Evolutionary conservation across 2,888 invertebrate species (phyloP).

Genomic region (Trissoscelio sp.): DNA sequence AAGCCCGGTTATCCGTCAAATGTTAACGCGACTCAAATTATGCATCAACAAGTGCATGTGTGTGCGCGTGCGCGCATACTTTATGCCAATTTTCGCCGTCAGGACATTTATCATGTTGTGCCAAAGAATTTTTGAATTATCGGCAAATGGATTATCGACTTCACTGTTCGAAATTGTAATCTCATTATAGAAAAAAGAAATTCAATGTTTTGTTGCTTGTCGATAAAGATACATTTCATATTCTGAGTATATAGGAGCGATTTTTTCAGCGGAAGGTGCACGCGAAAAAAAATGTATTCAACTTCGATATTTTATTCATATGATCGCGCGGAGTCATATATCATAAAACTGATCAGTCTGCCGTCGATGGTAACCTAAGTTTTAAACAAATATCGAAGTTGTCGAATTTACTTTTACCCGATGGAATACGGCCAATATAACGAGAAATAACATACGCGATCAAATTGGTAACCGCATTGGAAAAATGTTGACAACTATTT

Average conservation of each 20-base stretch:
- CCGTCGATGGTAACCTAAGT: conserved; percentile 22
- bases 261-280: background rate
- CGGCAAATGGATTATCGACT: no score
- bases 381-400: conserved; percentile 45
- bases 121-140: background rate
- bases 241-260: background rate
- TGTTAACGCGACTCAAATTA: conserved; percentile 50
- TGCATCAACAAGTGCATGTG: conserved; percentile 59
- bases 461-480: conserved; percentile 15
- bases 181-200: background rate
- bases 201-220: background rate
- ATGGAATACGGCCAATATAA: conserved; percentile 20
- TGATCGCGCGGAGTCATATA: conserved; percentile 7
- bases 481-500: conserved; percentile 10
- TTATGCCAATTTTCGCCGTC: conserved; percentile 10
- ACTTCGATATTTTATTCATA: conserved; percentile 17
- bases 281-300: background rate
- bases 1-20: conserved; percentile 47
- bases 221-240: conserved; percentile 11
- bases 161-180: background rate
- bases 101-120: conserved; percentile 25
- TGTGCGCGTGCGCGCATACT: conserved; percentile 9
- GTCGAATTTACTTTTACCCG: conserved; percentile 33
- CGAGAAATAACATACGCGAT: conserved; percentile 15
- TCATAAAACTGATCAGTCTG: conserved; percentile 31